Evolutionary conservation across 2,797 vertebrate genomes (phyloP).

Genomic region (Phoxinus dragarum): DNA sequence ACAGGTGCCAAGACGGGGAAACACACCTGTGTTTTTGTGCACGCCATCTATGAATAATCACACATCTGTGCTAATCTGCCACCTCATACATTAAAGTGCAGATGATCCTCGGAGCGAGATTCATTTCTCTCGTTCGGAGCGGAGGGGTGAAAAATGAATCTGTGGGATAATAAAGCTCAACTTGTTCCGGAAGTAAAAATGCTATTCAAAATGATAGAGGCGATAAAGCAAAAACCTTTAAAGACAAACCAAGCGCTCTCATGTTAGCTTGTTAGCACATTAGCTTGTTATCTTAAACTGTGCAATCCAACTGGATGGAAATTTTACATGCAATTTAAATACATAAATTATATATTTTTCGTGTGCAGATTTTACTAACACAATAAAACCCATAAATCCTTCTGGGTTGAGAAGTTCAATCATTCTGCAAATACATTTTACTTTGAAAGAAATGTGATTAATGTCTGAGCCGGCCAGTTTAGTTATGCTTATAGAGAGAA

Average conservation of each 20-base stretch:
- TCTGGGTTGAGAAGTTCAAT: background rate
- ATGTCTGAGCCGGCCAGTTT: background rate
- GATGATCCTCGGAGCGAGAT: background rate
- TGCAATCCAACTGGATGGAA: too few species aligned
- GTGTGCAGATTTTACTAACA: background rate
- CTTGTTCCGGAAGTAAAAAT: background rate
- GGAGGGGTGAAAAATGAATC: background rate
- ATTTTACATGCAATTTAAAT: too few species aligned
- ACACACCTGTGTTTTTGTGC: background rate
- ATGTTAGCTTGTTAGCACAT: background rate
- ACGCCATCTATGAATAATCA: slow-evolving; percentile 10
- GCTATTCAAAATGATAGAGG: background rate
- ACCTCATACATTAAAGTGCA: slow-evolving; percentile 1
- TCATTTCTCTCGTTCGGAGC: background rate
- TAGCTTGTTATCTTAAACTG: too few species aligned
- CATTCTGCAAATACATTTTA: background rate
- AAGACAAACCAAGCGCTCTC: background rate
- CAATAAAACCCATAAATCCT: background rate
- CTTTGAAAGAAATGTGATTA: background rate
- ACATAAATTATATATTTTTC: background rate
- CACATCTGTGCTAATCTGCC: slow-evolving; percentile 32
- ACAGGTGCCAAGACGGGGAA: slow-evolving; percentile 9
- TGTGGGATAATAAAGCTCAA: background rate
- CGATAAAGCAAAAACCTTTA: background rate
- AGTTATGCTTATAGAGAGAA: background rate